Percentiles rank a stretch among this genome's conserved stretches.
These are phyloP conservation scores for Clistopyga incitator DNA, from an alignment of 2,888 invertebrate genomes.

Conservation along the genomic window DNA sequence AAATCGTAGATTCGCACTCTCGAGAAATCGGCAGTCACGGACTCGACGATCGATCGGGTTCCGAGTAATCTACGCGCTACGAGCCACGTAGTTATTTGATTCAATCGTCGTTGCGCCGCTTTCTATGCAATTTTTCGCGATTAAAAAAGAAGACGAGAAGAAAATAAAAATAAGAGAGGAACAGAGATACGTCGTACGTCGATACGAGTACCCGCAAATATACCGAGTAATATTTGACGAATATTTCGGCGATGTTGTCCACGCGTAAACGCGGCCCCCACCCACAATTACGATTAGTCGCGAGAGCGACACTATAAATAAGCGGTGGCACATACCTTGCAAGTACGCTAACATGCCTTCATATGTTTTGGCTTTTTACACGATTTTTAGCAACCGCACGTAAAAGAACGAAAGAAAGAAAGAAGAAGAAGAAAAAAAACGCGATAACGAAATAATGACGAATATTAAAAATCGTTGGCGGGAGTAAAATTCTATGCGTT, in stretches of 20 bases:
- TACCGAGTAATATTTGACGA: constrained; percentile 48
- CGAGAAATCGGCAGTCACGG: constrained; percentile 47
- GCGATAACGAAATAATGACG: constrained; percentile 21
- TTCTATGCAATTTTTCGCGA: constrained; percentile 61
- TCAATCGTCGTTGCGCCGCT: constrained; percentile 57
- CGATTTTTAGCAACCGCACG: constrained; percentile 69
- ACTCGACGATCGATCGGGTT: constrained; percentile 43
- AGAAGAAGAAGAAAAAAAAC: constrained; percentile 22
- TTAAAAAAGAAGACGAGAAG: constrained; percentile 40
- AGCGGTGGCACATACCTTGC: constrained; percentile 53
- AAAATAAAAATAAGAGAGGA: constrained; percentile 14
- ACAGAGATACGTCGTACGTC: constrained; percentile 32
- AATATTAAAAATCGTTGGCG: constrained; percentile 56
- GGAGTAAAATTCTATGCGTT: constrained; percentile 60
- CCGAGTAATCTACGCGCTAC: constrained; percentile 18
- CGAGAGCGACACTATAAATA: constrained; percentile 61
- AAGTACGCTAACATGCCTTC: constrained; percentile 78
- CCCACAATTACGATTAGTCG: constrained; percentile 59
- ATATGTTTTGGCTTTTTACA: constrained; percentile 83
- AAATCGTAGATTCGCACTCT: constrained; percentile 55
- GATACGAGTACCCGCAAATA: constrained; percentile 17
- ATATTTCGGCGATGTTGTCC: constrained; percentile 44
- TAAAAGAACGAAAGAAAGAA: constrained; percentile 49
- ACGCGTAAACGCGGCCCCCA: constrained; percentile 55
- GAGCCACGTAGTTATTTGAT: constrained; percentile 61